A percentile compares a stretch with the other conserved stretches of the same genome.
Evolutionary conservation across 2,888 invertebrate species (phyloP).

Genomic region (Heterodera filipjevi): DNA sequence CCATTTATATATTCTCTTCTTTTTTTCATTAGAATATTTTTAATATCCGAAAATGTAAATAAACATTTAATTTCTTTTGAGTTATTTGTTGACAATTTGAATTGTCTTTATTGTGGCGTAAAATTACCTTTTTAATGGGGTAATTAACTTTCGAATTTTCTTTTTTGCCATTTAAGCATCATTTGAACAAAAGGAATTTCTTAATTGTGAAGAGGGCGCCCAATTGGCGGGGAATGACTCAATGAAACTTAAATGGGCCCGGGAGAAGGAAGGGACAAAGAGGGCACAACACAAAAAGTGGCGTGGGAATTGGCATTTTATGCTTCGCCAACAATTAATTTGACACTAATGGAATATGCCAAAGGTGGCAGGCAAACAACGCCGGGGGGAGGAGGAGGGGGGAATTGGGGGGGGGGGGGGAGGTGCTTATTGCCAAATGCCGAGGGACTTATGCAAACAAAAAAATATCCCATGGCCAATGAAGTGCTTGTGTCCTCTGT

Average conservation of each 20-base stretch:
- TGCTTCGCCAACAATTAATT: neutral
- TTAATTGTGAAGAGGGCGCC: neutral
- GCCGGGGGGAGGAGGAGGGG: neutral
- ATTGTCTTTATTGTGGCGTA: neutral
- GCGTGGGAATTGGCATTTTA: conserved; percentile 10
- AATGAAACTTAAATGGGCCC: neutral
- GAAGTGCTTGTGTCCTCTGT: neutral
- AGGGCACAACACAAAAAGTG: conserved; percentile 2
- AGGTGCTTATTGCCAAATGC: neutral
- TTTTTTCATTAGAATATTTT: too few species aligned
- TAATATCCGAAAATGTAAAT: too few species aligned
- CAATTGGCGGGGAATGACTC: neutral
- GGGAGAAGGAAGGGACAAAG: neutral
- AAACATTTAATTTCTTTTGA: too few species aligned
- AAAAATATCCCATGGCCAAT: neutral
- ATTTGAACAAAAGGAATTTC: neutral
- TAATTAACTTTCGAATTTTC: too few species aligned
- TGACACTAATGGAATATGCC: conserved; percentile 8
- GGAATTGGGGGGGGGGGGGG: neutral
- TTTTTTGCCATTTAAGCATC: too few species aligned
- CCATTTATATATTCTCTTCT: too few species aligned
- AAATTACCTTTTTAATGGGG: too few species aligned
- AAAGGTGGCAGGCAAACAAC: neutral
- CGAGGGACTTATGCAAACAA: neutral
- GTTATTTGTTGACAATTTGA: neutral